A percentile compares a stretch with the other conserved stretches of the same genome.
These are phyloP conservation scores for Zaprionus kolodkinae DNA, from an alignment of 1,140 invertebrate genomes.

Conservation along the genomic window DNA sequence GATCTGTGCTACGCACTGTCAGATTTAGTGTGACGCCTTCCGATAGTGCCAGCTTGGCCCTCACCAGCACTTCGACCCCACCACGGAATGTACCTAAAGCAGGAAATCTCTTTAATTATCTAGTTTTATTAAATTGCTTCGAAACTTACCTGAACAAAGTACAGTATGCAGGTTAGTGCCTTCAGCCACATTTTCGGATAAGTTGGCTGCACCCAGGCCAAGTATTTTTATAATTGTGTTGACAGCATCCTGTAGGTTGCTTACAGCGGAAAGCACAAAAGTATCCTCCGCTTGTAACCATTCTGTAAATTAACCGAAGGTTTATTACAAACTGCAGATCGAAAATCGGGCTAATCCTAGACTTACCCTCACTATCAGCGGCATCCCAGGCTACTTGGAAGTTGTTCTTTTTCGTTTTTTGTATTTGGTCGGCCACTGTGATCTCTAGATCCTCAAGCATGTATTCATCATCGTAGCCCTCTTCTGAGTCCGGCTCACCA, in stretches of 20 bases:
- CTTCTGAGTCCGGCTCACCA: conserved; percentile 95
- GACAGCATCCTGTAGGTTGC: conserved; percentile 93
- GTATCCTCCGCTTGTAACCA: conserved; percentile 95
- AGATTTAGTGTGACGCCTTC: conserved; percentile 91
- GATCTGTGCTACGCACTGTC: conserved; percentile 87
- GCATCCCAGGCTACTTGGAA: conserved; percentile 92
- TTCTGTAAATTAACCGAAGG: conserved; percentile 52
- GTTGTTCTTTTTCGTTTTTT: conserved; percentile 91
- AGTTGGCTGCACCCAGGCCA: conserved; percentile 94
- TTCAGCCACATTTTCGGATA: conserved; percentile 93
- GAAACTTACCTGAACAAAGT: conserved; percentile 88
- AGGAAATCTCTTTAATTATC: background rate
- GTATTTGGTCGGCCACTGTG: conserved; percentile 95
- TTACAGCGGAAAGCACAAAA: conserved; percentile 92
- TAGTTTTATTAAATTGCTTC: conserved; percentile 7
- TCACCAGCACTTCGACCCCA: conserved; percentile 94
- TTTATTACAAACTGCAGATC: background rate
- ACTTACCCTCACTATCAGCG: conserved; percentile 81
- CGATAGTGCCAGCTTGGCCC: conserved; percentile 92
- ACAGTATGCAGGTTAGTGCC: conserved; percentile 93
- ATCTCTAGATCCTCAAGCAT: conserved; percentile 97
- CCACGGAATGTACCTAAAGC: conserved; percentile 92
- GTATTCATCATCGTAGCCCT: conserved; percentile 90
- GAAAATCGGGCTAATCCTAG: background rate
- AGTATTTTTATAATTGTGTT: conserved; percentile 94